Evolutionary conservation across 2,797 vertebrate genomes (phyloP), one percentile per base, ranked within the genome.

Genomic region (Lepus townsendii): DNA sequence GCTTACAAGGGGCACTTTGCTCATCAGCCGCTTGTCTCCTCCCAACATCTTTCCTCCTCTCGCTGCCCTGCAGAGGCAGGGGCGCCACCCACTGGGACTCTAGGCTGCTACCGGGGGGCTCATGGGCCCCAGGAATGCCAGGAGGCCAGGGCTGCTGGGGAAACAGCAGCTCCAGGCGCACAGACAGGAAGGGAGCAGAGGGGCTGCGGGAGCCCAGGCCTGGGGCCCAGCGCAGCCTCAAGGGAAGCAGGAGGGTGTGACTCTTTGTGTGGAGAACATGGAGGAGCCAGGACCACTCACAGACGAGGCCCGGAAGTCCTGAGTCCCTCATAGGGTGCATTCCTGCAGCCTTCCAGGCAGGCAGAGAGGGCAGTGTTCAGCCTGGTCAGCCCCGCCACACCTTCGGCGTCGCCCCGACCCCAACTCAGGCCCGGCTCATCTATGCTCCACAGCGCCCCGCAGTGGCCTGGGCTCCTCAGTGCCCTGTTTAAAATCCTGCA

Each of bases 31-130:
- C 6, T 27, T 6, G 8, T 63, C 50, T 50, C 26, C 12, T 60
- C 42, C 20, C 4, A 1, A 1, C 4, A 11, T 1, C 22, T 47
- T 57, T 52, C 24, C 47, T 62, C 52, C 54, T 9, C 27, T 79
- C 86, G 32, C 84, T 8, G 54, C 52, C 42, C 83, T 86, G 52
- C 32, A 38, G 90, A 35, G 47, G 63, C 65, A 72, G 35, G 66
- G 20, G 7, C 30, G 69, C 93, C 97, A 93, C 87, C 97, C 96
- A 77, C 95, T 95, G 96, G 35, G 72, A 5, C 1, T 75, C 0
- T 0, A 0, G 16, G 83, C 83, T n/a, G 93, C 57, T 88, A 47
- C 94, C 30, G 2, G 32, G 35, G 57, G 68, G 9, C 47, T 71
- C 26, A 0, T 38, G 8, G 16, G 12, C 13, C 12, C 88, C 71